phyloP scores from a whole-genome alignment of 2,888 invertebrate species.

The Calameuta pallipes region DNA sequence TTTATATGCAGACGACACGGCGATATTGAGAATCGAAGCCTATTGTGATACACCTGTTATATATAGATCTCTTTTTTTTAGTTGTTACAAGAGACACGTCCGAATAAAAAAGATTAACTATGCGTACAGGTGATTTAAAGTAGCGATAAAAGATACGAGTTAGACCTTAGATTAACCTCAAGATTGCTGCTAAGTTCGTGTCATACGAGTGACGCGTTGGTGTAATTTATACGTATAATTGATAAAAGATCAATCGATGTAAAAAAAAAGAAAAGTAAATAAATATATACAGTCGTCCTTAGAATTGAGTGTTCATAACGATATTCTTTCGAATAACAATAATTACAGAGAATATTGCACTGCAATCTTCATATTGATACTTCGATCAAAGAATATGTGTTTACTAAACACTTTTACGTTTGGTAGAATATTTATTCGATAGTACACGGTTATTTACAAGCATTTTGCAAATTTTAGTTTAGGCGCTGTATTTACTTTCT shows the following conservation, averaged over 20 bases:
- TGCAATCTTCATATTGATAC: not conserved
- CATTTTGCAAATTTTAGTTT: not conserved
- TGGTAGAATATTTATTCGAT: not conserved
- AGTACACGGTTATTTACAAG: not conserved
- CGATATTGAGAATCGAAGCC: not conserved
- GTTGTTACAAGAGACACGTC: not conserved
- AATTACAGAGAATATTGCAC: not conserved
- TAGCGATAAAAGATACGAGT: not conserved
- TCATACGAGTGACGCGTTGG: not conserved
- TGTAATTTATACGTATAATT: not conserved
- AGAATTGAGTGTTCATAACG: not conserved
- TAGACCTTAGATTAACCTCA: not conserved
- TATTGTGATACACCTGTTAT: not conserved
- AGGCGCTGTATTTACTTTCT: not conserved
- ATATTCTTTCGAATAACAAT: not conserved
- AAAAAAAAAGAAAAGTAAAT: slow-evolving; percentile 3
- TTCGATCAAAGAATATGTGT: not conserved
- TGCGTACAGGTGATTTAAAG: not conserved
- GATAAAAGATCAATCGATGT: not conserved
- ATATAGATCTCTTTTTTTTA: not conserved
- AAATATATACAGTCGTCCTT: slow-evolving; percentile 8
- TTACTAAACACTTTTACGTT: not conserved
- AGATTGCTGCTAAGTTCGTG: not conserved
- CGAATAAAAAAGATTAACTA: not conserved
- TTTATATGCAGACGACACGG: not conserved